A percentile compares a stretch with the other conserved stretches of the same genome.
phyloP scores from a whole-genome alignment of 2,113 vertebrate genomes.

The Sinocyclocheilus grahami region DNA sequence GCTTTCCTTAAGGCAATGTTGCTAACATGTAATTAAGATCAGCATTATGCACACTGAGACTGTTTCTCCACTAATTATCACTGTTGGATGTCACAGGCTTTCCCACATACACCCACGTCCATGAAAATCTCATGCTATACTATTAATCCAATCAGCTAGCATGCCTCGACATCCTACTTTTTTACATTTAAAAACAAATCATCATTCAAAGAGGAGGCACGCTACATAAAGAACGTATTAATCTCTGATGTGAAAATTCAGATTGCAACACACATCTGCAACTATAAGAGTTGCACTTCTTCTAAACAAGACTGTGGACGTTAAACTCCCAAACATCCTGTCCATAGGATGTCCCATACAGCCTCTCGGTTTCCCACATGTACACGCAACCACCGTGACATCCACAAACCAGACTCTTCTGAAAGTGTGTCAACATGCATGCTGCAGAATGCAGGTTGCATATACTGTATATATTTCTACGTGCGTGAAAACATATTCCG shows the following conservation, averaged over 20 bases:
- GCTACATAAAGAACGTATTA: slow-evolving; percentile 50
- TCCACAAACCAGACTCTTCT: background rate
- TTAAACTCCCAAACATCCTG: background rate
- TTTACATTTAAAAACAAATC: slow-evolving; percentile 34
- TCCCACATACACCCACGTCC: slow-evolving; percentile 14
- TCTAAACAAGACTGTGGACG: background rate
- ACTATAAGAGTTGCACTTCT: background rate
- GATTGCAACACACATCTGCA: slow-evolving; percentile 20
- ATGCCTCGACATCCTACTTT: slow-evolving; percentile 66
- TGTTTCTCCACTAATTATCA: slow-evolving; percentile 80
- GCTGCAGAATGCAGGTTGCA: slow-evolving; percentile 54
- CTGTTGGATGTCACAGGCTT: slow-evolving; percentile 61
- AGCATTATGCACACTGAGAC: slow-evolving; percentile 81
- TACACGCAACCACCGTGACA: background rate
- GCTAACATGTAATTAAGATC: slow-evolving; percentile 85
- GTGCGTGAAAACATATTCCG: slow-evolving; percentile 32
- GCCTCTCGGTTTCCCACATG: background rate
- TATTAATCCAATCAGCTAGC: slow-evolving; percentile 51
- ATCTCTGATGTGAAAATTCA: slow-evolving; percentile 63
- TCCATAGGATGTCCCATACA: background rate
- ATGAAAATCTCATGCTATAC: slow-evolving; percentile 63
- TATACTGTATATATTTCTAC: slow-evolving; percentile 45
- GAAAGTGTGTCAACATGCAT: slow-evolving; percentile 67
- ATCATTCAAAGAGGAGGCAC: slow-evolving; percentile 53
- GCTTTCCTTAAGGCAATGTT: slow-evolving; percentile 70